A percentile compares a stretch with the other conserved stretches of the same genome.
Conservation (phyloP, 2,797 vertebrate genomes). For the Gymnopithys bicolor region DNA sequence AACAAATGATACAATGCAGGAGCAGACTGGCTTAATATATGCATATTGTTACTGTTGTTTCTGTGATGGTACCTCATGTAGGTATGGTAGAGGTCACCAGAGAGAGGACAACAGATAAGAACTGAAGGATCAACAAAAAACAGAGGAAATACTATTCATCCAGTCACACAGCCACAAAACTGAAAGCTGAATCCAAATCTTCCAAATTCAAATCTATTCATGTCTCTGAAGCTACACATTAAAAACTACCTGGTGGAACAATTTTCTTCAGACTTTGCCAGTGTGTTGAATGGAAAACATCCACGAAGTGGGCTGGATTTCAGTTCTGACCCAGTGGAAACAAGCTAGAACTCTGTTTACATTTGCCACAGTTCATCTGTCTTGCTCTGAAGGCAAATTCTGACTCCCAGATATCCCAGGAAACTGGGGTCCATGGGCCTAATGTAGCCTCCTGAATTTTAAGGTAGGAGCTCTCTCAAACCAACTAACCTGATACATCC, state of each 20-base stretch:
- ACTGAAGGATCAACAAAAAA: not conserved
- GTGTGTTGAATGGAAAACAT: not conserved
- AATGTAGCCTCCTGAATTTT: not conserved
- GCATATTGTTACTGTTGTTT: not conserved
- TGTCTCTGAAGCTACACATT: not conserved
- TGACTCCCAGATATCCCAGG: not conserved
- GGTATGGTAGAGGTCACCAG: not conserved
- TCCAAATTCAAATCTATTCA: not conserved
- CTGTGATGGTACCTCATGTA: not conserved
- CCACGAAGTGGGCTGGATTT: not conserved
- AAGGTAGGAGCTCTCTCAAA: not conserved
- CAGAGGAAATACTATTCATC: not conserved
- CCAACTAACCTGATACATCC: rapidly evolving
- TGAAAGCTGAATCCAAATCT: not conserved
- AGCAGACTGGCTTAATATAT: not conserved
- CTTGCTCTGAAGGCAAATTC: not conserved
- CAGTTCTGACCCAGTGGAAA: not conserved
- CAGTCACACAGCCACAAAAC: not conserved
- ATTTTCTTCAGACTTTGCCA: not conserved
- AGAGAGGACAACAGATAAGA: not conserved
- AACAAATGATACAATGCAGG: not conserved
- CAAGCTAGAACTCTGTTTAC: not conserved
- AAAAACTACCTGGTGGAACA: not conserved
- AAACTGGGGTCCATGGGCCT: not conserved
- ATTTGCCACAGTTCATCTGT: not conserved